phyloP scores from a whole-genome alignment of 2,113 vertebrate species.

The Malurus alboscapulatus region DNA sequence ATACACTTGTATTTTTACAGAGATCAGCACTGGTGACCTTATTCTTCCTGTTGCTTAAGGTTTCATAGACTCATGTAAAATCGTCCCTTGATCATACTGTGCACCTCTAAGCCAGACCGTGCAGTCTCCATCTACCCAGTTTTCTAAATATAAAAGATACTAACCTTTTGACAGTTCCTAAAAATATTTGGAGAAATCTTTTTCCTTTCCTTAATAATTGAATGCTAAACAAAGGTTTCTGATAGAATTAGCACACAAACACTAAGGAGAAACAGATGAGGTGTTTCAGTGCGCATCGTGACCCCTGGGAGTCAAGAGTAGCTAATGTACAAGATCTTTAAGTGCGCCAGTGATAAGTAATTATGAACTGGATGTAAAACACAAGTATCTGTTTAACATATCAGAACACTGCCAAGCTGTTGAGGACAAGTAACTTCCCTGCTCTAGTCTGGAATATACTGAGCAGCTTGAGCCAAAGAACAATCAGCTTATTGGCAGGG shows the following conservation, averaged over 20 bases:
- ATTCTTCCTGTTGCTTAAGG: not conserved
- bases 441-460: not conserved
- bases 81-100: not conserved
- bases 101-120: not conserved
- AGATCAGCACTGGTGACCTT: not conserved
- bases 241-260: not conserved
- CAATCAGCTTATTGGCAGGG: conserved; percentile 30
- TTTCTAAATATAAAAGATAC: not conserved
- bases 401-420: not conserved
- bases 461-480: conserved; percentile 46
- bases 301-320: not conserved
- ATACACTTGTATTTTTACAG: not conserved
- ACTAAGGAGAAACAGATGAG: not conserved
- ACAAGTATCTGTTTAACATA: conserved; percentile 1
- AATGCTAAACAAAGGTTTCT: not conserved
- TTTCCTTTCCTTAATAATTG: not conserved
- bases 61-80: not conserved
- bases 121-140: not conserved
- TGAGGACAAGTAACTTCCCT: conserved; percentile 25
- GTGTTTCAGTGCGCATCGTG: not conserved
- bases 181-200: not conserved
- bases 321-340: not conserved
- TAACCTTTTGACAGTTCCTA: not conserved
- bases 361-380: not conserved
- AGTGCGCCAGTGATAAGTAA: not conserved